Evolutionary conservation across 2,888 invertebrate species (phyloP), one percentile per base, ranked within the genome.

Genomic region (Pterobdella sp.): DNA sequence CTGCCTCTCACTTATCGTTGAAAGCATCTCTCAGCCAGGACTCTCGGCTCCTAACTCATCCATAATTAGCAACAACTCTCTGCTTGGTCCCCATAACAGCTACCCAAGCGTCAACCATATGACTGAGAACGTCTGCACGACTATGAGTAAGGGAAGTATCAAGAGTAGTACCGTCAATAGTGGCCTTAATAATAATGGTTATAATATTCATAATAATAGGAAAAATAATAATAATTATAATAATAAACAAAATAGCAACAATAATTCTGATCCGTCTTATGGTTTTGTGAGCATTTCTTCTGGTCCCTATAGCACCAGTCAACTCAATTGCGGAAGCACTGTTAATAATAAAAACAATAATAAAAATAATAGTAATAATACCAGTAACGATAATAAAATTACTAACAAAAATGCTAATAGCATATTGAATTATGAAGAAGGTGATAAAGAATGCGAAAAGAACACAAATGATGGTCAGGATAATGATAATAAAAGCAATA

Each of bases 1-100:
- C 74, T 86, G 89, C 49, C 84, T 90, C 26, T 87, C 88, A 64
- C 87, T 89, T 79, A 90, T 90, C 76, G 90, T 90, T 0, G 89
- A 90, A 82, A 89, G 89, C 73, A 86, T 90, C 49, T 32, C 63
- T 35, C 60, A 56, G 29, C 60, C 71, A 32, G 42, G 10, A 42
- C 7, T 18, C 42, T 42, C 42, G 18, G 18, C 42, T 14, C 7
- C 18, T 14, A 42, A 22, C 31, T 36, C 37, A 56, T 32, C 69
- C 31, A 26, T 31, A 63, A 29, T n/a, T 7, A 29, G 7, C 31
- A 63, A 63, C 63, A n/a, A 26, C 31, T 7, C 4, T n/a, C 26
- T n/a, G 7, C 7, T 14, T 7, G n/a, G 7, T 7, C 7, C 7
- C 63, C 31, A 7, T 26, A 63, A 29, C 63, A 63, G 63, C 63